A percentile compares a stretch with the other conserved stretches of the same genome.
These are phyloP conservation scores for Emmelina monodactyla DNA, from an alignment of 2,888 invertebrate species.

Conservation along the genomic window DNA sequence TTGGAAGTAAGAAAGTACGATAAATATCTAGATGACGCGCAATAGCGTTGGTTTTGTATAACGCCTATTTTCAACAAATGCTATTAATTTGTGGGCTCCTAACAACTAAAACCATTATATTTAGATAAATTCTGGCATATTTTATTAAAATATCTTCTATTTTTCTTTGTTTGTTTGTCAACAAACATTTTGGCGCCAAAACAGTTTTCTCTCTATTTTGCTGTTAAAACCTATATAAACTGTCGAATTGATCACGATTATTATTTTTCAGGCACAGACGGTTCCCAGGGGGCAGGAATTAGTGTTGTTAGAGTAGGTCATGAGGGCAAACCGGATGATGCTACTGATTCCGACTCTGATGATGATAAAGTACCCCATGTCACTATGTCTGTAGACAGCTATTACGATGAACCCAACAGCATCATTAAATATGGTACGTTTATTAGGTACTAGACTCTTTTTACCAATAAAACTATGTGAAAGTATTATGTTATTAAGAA, in stretches of 20 bases:
- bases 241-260: slow-evolving; percentile 1
- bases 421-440: slow-evolving; percentile 59
- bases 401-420: slow-evolving; percentile 66
- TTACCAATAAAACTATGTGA: too few species aligned
- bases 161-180: too few species aligned
- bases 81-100: too few species aligned
- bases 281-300: slow-evolving; percentile 66
- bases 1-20: too few species aligned
- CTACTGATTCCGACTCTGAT: slow-evolving; percentile 63
- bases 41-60: too few species aligned
- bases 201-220: background rate
- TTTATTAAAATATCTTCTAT: too few species aligned
- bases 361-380: slow-evolving; percentile 70
- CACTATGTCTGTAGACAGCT: slow-evolving; percentile 72
- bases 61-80: too few species aligned
- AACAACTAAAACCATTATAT: too few species aligned
- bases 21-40: too few species aligned
- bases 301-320: slow-evolving; percentile 69
- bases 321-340: slow-evolving; percentile 60
- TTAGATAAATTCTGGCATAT: too few species aligned
- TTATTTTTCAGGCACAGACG: slow-evolving; percentile 42
- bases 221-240: background rate
- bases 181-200: slow-evolving; percentile 19
- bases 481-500: slow-evolving; percentile 11
- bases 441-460: background rate